Evolutionary conservation across 2,888 invertebrate genomes (phyloP).

Genomic region (Cryptocephalus primarius): DNA sequence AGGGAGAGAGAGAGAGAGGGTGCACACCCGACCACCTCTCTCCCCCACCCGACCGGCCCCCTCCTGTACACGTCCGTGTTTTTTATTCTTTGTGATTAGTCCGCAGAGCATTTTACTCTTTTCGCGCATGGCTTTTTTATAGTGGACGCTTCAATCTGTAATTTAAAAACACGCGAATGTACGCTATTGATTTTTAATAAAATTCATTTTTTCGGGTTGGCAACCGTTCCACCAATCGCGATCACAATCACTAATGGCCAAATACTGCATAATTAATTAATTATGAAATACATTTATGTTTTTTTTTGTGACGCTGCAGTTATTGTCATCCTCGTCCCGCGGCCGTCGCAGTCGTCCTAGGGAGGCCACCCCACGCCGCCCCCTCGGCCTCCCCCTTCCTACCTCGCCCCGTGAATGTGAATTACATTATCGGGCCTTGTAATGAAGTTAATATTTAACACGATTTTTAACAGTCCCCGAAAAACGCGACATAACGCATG

Average conservation of each 20-base stretch:
- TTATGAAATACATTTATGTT: constrained; percentile 36
- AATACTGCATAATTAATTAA: constrained; percentile 38
- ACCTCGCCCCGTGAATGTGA: constrained; percentile 12
- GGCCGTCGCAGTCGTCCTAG: not conserved
- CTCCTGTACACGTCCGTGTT: constrained; percentile 32
- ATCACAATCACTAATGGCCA: constrained; percentile 36
- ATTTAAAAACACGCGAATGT: constrained; percentile 40
- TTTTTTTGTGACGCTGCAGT: constrained; percentile 24
- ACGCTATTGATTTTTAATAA: constrained; percentile 40
- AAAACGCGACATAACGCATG: constrained; percentile 4
- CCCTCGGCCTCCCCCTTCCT: not conserved
- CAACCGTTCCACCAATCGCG: constrained; percentile 37
- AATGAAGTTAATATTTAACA: constrained; percentile 22
- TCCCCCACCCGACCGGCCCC: constrained; percentile 14
- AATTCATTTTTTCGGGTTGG: constrained; percentile 40
- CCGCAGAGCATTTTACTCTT: constrained; percentile 38
- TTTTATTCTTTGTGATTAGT: constrained; percentile 41
- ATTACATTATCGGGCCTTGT: constrained; percentile 25
- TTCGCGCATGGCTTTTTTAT: constrained; percentile 40
- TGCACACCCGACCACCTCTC: constrained; percentile 10
- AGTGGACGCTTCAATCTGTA: constrained; percentile 38
- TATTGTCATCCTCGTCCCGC: constrained; percentile 18
- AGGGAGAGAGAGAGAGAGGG: constrained; percentile 3
- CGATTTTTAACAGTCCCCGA: constrained; percentile 12
- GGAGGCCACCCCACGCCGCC: not conserved